These are phyloP conservation scores for Ceraclea dissimilis DNA, from an alignment of 2,888 invertebrate genomes.

Conservation along the genomic window DNA sequence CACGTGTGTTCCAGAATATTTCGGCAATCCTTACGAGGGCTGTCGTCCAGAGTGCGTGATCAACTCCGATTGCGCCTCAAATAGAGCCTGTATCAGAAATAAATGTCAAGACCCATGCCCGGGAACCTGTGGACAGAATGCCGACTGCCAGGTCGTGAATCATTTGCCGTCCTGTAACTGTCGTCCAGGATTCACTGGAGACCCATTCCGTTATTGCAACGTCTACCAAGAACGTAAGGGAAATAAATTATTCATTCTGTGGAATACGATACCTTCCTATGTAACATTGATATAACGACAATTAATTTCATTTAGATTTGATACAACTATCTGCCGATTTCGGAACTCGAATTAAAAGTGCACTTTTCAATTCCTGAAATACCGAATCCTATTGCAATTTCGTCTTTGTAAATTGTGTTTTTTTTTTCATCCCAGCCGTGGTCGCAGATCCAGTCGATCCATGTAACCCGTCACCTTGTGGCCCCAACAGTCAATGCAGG, in stretches of 20 bases:
- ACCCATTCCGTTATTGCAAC: slow-evolving; percentile 45
- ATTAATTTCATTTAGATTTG: too few species aligned
- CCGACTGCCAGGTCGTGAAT: slow-evolving; percentile 63
- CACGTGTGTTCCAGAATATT: slow-evolving; percentile 57
- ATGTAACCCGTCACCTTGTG: slow-evolving; percentile 73
- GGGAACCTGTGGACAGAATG: slow-evolving; percentile 66
- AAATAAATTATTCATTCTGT: neutral
- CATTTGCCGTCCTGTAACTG: slow-evolving; percentile 68
- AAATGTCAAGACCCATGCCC: slow-evolving; percentile 72
- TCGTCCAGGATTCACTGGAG: slow-evolving; percentile 55
- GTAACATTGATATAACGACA: too few species aligned
- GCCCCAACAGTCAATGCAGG: slow-evolving; percentile 73
- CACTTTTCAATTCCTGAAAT: too few species aligned
- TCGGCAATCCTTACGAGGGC: slow-evolving; percentile 57
- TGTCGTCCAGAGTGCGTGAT: slow-evolving; percentile 70
- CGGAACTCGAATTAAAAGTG: too few species aligned
- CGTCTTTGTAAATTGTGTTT: neutral
- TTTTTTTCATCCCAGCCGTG: slow-evolving; percentile 5
- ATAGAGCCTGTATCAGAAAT: slow-evolving; percentile 63
- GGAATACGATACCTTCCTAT: too few species aligned
- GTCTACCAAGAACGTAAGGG: slow-evolving; percentile 21
- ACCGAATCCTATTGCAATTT: too few species aligned
- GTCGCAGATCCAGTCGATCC: slow-evolving; percentile 40
- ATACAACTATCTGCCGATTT: too few species aligned
- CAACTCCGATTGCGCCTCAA: slow-evolving; percentile 65